A percentile compares a stretch with the other conserved stretches of the same genome.
phyloP scores from a whole-genome alignment of 2,797 vertebrate species.

The Xenopus petersii region DNA sequence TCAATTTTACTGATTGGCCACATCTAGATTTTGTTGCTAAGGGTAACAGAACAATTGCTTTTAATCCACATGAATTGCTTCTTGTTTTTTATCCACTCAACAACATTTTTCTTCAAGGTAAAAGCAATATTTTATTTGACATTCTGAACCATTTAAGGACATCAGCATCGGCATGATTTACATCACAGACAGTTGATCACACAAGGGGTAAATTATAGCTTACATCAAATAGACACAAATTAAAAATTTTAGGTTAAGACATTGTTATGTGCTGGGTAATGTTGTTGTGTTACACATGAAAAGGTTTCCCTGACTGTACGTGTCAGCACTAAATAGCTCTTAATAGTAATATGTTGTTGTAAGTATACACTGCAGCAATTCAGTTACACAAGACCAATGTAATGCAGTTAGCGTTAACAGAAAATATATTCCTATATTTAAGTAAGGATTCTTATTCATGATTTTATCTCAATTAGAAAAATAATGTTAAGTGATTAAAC shows the following conservation, averaged over 20 bases:
- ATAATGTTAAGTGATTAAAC: no score
- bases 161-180: constrained; percentile 3
- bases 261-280: constrained; percentile 9
- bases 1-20: constrained; percentile 74
- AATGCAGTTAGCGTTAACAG: no score
- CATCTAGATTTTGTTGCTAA: constrained; percentile 70
- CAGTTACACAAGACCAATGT: no score
- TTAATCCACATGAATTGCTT: constrained; percentile 77
- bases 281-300: constrained; percentile 3
- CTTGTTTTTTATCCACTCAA: constrained; percentile 51
- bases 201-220: constrained; percentile 17
- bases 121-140: constrained; percentile 35
- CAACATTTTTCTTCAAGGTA: constrained; percentile 51
- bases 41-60: constrained; percentile 77
- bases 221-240: constrained; percentile 7
- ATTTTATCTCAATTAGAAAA: no score
- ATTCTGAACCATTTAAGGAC: constrained; percentile 22
- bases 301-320: background rate
- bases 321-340: background rate
- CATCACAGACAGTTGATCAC: constrained; percentile 8
- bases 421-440: no score
- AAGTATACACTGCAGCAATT: no score
- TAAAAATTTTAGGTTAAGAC: constrained; percentile 2
- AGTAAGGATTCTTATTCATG: no score
- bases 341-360: background rate